Conservation (phyloP, 2,797 vertebrate genomes). For the Astyanax mexicanus region DNA sequence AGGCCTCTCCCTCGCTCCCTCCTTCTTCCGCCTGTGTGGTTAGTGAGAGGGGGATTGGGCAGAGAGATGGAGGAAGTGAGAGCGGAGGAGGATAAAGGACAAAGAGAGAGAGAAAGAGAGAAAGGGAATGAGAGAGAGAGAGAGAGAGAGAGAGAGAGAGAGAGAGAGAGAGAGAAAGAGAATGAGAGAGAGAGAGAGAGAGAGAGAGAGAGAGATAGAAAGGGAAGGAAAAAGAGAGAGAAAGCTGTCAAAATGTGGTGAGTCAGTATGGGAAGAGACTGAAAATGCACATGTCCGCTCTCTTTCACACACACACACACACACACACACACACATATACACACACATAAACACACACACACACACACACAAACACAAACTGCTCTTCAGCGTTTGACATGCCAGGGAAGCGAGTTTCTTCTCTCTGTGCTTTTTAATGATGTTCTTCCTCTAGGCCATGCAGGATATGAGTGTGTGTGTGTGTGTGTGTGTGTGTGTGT, state of each 20-base stretch:
- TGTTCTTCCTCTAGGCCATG: slow-evolving; percentile 34
- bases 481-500: slow-evolving; percentile 10
- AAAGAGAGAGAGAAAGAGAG: slow-evolving; percentile 12
- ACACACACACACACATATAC: slow-evolving; percentile 10
- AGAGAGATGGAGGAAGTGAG: background rate
- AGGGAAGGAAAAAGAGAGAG: background rate
- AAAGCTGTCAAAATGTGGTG: slow-evolving; percentile 37
- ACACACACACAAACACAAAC: slow-evolving; percentile 10
- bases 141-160: no score
- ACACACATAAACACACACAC: no score
- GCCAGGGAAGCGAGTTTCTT: slow-evolving; percentile 18
- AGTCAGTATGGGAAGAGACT: slow-evolving; percentile 33
- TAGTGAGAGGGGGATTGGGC: slow-evolving; percentile 7
- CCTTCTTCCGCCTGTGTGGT: background rate
- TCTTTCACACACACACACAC: slow-evolving; percentile 14
- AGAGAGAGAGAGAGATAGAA: background rate
- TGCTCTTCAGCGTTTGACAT: slow-evolving; percentile 38
- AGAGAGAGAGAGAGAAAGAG: slow-evolving; percentile 2
- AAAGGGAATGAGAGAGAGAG: background rate
- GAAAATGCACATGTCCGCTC: slow-evolving; percentile 14
- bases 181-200: slow-evolving; percentile 15
- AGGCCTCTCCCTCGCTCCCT: background rate
- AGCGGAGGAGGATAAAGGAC: slow-evolving; percentile 15
- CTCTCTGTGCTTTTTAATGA: slow-evolving; percentile 37
- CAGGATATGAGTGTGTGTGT: slow-evolving; percentile 4